A percentile compares a stretch with the other conserved stretches of the same genome.
Conservation (phyloP, 2,113 vertebrate species). For the Bos indicus region DNA sequence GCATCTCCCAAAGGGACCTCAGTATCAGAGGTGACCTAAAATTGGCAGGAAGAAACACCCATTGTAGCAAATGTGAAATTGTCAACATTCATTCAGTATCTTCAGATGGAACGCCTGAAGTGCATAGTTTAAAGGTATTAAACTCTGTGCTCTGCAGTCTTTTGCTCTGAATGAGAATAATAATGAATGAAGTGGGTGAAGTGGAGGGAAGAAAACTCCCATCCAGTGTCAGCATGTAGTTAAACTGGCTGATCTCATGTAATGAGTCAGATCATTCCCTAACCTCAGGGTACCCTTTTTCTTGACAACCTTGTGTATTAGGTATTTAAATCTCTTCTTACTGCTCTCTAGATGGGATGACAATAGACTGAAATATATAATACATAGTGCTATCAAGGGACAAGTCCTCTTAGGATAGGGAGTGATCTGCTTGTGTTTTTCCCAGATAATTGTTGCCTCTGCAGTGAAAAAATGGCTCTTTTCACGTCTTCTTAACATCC, state of each 20-base stretch:
- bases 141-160: background rate
- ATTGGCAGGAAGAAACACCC: background rate
- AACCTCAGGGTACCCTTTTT: background rate
- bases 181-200: background rate
- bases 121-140: background rate
- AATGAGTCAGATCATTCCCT: background rate
- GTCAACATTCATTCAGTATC: background rate
- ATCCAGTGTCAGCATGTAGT: background rate
- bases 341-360: background rate
- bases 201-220: background rate
- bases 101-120: background rate
- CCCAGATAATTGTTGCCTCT: background rate
- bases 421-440: background rate
- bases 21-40: background rate
- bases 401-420: background rate
- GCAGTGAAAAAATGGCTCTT: background rate
- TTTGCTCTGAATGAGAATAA: background rate
- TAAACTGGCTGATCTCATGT: background rate
- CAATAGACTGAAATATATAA: background rate
- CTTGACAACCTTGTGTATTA: background rate
- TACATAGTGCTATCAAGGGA: background rate
- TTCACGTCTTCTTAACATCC: background rate
- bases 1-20: background rate
- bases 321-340: background rate
- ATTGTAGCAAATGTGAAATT: background rate